Evolutionary conservation across 2,113 vertebrate genomes (phyloP), one percentile per base, ranked within the genome.

Genomic region (Chionodraco myersi): DNA sequence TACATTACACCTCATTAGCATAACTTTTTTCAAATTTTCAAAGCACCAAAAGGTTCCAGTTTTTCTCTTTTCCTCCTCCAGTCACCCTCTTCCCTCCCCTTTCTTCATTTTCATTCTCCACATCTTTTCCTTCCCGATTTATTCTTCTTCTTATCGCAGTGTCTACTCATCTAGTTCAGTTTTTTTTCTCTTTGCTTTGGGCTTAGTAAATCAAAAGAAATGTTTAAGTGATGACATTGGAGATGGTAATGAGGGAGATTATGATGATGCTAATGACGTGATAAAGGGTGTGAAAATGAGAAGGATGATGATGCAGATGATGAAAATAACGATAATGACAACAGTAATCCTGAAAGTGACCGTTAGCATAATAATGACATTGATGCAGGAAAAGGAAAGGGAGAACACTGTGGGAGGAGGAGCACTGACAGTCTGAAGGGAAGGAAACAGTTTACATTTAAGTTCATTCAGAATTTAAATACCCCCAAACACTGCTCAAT

Each of bases 171-270:
- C 5, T 41, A 7, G 6, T 6, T 41, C 36, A 41, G 36, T 41
- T 7, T 6, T 69, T n/a, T n/a, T 13, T 51, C 6, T 67, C 8
- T 26, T 77, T 52, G 78, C 86, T 80, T 56, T 67, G 60, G 84
- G 82, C 75, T 79, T 71, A 59, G 34, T 53, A 64, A 78, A 75
- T 64, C 23, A 15, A 66, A 30, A 67, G 1, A 64, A 73, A 86
- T 78, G 68, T 57, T 7, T 48, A 81, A 67, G 69, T 80, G 70
- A 84, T 83, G 87, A 67, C 61, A 79, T 12, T 82, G 61, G 49
- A 54, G 76, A 83, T 77, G 61, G 76, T 83, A 86, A 79, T 82
- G 71, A 71, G 77, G 75, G 69, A 72, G 69, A 85, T 80, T 26
- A 86, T 77, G 61, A 65, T 75, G 61, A 80, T 30, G 61, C n/a